Evolutionary conservation across 2,888 invertebrate species (phyloP).

Genomic region (Drosophila kokeensis): DNA sequence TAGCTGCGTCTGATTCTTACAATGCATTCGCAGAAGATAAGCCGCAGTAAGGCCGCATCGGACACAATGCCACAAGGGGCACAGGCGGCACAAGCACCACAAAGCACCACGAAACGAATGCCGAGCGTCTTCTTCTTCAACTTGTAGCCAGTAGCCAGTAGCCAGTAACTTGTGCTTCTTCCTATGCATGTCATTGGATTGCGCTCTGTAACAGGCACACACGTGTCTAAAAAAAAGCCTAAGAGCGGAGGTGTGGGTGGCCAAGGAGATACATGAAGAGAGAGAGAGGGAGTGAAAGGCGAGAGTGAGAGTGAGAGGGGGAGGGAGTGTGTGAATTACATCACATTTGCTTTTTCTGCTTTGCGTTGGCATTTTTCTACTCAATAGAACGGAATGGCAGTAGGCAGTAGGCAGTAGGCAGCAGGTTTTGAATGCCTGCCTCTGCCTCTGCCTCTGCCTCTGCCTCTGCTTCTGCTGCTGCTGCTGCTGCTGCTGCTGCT

Average conservation of each 20-base stretch:
- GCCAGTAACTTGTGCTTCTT: constrained; percentile 6
- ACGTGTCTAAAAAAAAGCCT: not conserved
- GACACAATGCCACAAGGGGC: constrained; percentile 1
- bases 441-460: constrained; percentile 3
- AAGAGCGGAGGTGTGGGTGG: not conserved
- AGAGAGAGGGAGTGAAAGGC: not conserved
- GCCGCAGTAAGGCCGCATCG: constrained; percentile 22
- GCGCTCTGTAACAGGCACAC: constrained; percentile 13
- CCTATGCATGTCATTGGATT: constrained; percentile 31
- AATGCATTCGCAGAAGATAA: constrained; percentile 54
- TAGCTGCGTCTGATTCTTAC: constrained; percentile 15
- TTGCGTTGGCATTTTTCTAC: constrained; percentile 64
- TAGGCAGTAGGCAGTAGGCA: constrained; percentile 19
- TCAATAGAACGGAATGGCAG: constrained; percentile 59
- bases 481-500: constrained; percentile 6
- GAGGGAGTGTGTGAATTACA: constrained; percentile 9
- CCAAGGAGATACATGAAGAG: not conserved
- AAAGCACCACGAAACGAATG: constrained; percentile 22
- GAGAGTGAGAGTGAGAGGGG: not conserved
- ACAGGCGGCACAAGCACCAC: constrained; percentile 2
- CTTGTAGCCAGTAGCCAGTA: constrained; percentile 10
- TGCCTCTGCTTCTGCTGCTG: constrained; percentile 1
- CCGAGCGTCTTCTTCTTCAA: constrained; percentile 17
- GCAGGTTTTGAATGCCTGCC: constrained; percentile 42
- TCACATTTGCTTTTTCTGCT: constrained; percentile 35